A percentile compares a stretch with the other conserved stretches of the same genome.
Evolutionary conservation across 2,113 vertebrate species (phyloP).

Genomic region (Brachirus orientalis): DNA sequence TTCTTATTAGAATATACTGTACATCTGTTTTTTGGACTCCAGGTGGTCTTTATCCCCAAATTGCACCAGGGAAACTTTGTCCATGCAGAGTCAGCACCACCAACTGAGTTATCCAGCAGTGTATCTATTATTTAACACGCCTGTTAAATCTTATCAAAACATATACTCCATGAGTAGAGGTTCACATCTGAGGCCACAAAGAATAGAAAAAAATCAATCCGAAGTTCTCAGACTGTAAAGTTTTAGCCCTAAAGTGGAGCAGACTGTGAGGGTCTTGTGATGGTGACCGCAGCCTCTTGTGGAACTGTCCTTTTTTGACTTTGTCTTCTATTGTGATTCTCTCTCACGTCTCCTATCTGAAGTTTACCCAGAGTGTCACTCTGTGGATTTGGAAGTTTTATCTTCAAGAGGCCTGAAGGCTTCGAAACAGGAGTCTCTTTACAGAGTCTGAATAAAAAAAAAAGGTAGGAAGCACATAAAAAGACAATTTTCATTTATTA

Average conservation of each 20-base stretch:
- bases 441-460: slow-evolving; percentile 29
- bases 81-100: too few relatives aligned
- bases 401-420: not conserved
- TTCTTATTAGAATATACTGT: not conserved
- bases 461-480: not conserved
- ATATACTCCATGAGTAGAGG: not conserved
- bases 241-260: not conserved
- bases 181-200: not conserved
- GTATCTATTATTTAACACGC: not conserved
- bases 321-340: not conserved
- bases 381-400: slow-evolving; percentile 5
- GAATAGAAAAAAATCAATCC: not conserved
- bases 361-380: not conserved
- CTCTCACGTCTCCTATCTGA: not conserved
- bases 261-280: slow-evolving; percentile 27
- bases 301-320: not conserved
- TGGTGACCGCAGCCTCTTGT: not conserved
- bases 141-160: not conserved
- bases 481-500: not conserved
- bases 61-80: too few relatives aligned
- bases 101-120: too few relatives aligned
- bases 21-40: not conserved
- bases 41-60: too few relatives aligned
- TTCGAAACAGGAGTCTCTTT: slow-evolving; percentile 9
- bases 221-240: not conserved